phyloP scores from a whole-genome alignment of 2,113 vertebrate genomes.

The Pteropus alecto region DNA sequence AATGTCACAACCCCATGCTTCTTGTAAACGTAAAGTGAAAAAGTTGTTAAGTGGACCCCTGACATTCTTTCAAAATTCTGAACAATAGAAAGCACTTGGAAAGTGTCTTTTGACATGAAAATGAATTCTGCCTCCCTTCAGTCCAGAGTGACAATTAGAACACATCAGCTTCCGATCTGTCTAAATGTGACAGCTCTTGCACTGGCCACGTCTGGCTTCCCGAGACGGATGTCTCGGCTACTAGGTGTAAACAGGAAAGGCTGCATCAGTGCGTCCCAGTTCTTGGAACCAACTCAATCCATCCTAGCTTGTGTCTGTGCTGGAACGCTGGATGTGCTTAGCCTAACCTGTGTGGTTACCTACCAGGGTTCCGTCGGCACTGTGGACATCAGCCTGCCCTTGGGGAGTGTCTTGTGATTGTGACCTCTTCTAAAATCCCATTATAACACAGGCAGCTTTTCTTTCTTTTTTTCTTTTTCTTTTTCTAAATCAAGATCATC shows the following conservation, averaged over 20 bases:
- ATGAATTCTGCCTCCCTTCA: neutral
- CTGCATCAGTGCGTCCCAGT: neutral
- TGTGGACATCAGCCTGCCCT: neutral
- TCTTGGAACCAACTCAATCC: neutral
- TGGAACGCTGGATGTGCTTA: neutral
- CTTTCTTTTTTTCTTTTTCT: neutral
- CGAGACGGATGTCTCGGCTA: neutral
- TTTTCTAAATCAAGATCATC: neutral
- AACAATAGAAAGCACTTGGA: neutral
- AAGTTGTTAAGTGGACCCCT: neutral
- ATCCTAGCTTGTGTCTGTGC: neutral
- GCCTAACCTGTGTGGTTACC: accelerated
- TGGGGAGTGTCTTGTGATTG: neutral
- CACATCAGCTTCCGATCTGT: neutral
- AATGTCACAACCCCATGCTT: neutral
- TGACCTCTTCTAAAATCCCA: neutral
- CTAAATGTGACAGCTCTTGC: neutral
- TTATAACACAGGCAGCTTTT: neutral
- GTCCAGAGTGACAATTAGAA: neutral
- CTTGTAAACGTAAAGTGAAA: neutral
- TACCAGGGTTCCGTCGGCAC: neutral
- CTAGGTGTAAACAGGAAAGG: neutral
- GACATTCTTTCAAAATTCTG: neutral
- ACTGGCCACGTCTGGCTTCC: neutral
- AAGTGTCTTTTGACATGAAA: neutral